Base-by-base conservation (phyloP, 1,140 invertebrate species). In the Berghia stephanieae region DNA sequence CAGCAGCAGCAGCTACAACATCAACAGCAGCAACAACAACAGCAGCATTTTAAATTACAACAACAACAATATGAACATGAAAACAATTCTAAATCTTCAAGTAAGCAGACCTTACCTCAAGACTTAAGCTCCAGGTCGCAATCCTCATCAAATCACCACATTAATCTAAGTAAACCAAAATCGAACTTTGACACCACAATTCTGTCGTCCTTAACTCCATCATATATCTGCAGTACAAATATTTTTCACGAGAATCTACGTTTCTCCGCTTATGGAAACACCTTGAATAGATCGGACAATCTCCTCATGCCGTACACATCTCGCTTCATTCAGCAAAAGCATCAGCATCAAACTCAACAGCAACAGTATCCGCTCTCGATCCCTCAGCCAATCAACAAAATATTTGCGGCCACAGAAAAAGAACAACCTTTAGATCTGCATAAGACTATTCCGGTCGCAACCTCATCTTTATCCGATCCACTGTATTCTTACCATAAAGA, bases 351-450 rank as follows among this genome's bases (percentile, higher is more conserved):
- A 34, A 38, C 57, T 27, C 44, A 27, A 60, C 49, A 55, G 44
- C 38, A 38, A 42, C 66, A 70, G 3, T 21, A 21, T 16, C 75
- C 44, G 67, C 81, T 43, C 68, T 80, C 73, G 80, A 78, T 80
- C 76, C 77, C 18, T 67, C 49, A 66, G 78, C 40, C 46, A 79
- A 80, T 55, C 63, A 57, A 79, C 55, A 49, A 78, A 82, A 78
- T 82, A 84, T 46, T 86, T 84, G 16, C 85, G 85, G 70, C 81
- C 82, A 40, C 87, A 87, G 78, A 86, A 88, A 74, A 71, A 82
- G 31, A 79, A 87, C n/a, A 81, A 79, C 66, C 83, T 74, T 5
- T 86, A 34, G 82, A 78, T 44, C 71, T 46, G 38, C 38, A 70
- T 44, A 82, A 82, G 34, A 70, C 78, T 34, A 81, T 18, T 4